Percentiles rank a stretch among this genome's conserved stretches.
Conservation (phyloP, 2,888 invertebrate genomes). For the Caenorhabditis sp. region DNA sequence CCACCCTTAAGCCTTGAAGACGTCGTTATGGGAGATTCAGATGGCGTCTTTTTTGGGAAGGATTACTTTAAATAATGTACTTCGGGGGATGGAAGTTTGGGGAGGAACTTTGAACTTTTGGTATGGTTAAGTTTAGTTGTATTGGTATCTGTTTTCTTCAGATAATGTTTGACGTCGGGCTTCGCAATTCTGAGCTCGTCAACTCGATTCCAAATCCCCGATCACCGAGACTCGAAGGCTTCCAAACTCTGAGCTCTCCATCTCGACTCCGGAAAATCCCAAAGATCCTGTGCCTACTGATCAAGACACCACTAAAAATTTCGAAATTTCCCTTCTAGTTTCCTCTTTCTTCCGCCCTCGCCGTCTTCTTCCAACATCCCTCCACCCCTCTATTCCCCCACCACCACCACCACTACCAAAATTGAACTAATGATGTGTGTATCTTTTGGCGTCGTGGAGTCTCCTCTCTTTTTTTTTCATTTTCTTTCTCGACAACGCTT, state of each 20-base stretch:
- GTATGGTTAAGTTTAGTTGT: no score
- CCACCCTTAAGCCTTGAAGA: not conserved
- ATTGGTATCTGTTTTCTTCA: no score
- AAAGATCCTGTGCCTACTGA: not conserved
- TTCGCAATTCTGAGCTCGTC: no score
- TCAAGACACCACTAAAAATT: conserved; percentile 12
- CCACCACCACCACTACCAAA: conserved; percentile 35
- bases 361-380: not conserved
- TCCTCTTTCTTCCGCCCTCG: not conserved
- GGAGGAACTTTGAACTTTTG: no score
- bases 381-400: not conserved
- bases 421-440: conserved; percentile 67
- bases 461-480: conserved; percentile 7
- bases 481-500: not conserved
- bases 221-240: no score
- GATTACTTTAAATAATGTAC: no score
- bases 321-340: conserved; percentile 8
- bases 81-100: no score
- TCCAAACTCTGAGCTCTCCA: not conserved
- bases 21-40: no score
- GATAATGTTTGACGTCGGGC: no score
- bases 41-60: no score
- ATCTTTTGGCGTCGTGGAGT: conserved; percentile 31
- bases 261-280: not conserved
- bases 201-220: no score